Base-by-base conservation (phyloP, 2,797 vertebrate genomes). In the Hydrolagus colliei region DNA sequence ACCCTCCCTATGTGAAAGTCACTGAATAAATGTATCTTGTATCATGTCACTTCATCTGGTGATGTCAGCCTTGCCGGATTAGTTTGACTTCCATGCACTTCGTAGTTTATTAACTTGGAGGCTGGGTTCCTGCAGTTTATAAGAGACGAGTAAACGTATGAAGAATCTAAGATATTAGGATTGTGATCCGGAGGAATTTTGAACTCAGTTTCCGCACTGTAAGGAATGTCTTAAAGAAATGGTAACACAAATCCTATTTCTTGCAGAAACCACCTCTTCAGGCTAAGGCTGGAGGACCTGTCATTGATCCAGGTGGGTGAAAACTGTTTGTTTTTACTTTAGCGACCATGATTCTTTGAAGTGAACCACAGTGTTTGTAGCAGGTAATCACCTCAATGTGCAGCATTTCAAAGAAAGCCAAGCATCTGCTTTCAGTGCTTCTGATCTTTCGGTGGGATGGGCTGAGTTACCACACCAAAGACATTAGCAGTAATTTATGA, bases 261-360 rank as follows among this genome's bases (percentile, higher is more conserved):
- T 88, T 87, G 77, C 91, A 99, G 97, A 94, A 99, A 99, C 93
- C 96, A 97, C 91, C 96, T 99, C 94, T 99, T 99, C 95, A 95
- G 97, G 89, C 91, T 98, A 86, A 95, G 92, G 89, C 95, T 97
- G 86, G 97, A 97, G 87, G 96, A 98, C 92, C 94, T 99, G 88
- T 96, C 96, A 89, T 93, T 98, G 87, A 97, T 99, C 91, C 97
- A 99, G 96, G 97, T 99, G 93, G 89, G 95, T 92, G 88, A 89
- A 86, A 11, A 85, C 86, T 88, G 74, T 89, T 20, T 87, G 89
- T 13, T 0, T 86, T 59, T 78, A 9, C 27, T 68, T 65, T 16
- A 68, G 22, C 27, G 32, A 22, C 8, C 8, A 0, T 35, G n/a
- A 80, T 18, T 52, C 1, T 65, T 61, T 82, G 86, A 87, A 85